Conservation (phyloP, 2,113 vertebrate genomes). For the Sterrhoptilus dennistouni region DNA sequence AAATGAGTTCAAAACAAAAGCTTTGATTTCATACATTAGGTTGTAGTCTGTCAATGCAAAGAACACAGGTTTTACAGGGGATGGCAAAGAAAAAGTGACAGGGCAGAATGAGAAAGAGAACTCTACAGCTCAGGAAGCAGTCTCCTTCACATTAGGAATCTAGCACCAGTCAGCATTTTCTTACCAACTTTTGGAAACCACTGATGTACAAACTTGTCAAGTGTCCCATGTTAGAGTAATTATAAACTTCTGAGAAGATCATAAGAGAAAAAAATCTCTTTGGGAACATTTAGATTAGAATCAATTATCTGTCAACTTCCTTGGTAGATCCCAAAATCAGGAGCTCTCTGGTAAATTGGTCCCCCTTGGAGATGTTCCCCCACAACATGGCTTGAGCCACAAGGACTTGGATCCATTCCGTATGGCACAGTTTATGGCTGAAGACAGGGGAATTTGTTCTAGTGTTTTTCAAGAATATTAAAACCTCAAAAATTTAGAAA, state of each 20-base stretch:
- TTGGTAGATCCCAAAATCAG: neutral
- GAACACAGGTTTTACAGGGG: neutral
- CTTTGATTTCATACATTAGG: neutral
- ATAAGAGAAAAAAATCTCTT: neutral
- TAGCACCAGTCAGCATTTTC: neutral
- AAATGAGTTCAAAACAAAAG: neutral
- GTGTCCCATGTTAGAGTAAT: neutral
- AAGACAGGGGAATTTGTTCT: neutral
- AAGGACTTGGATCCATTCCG: neutral
- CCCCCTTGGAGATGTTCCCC: neutral
- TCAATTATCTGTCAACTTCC: neutral
- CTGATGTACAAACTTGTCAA: neutral
- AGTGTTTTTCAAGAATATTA: neutral
- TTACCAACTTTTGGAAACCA: neutral
- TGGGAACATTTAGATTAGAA: neutral
- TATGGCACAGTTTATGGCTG: neutral
- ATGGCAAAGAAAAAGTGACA: neutral
- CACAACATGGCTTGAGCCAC: accelerated
- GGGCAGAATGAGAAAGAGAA: neutral
- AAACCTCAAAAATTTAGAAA: neutral
- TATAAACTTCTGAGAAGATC: neutral
- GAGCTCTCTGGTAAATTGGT: neutral
- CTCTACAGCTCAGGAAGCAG: neutral
- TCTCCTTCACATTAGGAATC: neutral
- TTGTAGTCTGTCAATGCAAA: neutral